phyloP scores from a whole-genome alignment of 2,113 vertebrate genomes.

The Oncorhynchus mykiss region DNA sequence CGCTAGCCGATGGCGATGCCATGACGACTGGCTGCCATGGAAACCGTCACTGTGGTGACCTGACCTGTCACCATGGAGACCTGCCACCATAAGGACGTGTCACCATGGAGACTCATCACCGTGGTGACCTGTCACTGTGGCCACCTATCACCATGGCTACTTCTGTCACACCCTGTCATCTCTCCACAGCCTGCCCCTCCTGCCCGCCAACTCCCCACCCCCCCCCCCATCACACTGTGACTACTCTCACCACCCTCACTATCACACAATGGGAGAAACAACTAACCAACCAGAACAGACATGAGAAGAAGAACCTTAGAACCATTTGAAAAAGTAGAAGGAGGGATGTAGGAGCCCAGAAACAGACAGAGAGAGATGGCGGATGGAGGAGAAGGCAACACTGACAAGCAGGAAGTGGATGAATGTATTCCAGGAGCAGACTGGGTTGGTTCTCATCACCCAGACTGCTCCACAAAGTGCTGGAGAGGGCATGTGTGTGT shows the following conservation, averaged over 20 bases:
- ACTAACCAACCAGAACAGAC: neutral
- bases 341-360: constrained; percentile 31
- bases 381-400: constrained; percentile 48
- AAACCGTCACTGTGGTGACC: constrained; percentile 9
- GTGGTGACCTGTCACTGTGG: constrained; percentile 21
- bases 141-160: neutral
- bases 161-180: constrained; percentile 33
- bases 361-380: constrained; percentile 20
- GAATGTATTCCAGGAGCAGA: constrained; percentile 57
- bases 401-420: constrained; percentile 51
- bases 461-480: constrained; percentile 34
- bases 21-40: constrained; percentile 42
- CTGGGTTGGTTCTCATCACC: constrained; percentile 11
- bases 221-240: constrained; percentile 63
- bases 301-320: constrained; percentile 3
- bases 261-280: neutral
- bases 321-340: constrained; percentile 25
- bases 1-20: constrained; percentile 42
- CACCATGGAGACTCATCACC: constrained; percentile 39
- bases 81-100: neutral
- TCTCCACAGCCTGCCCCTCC: constrained; percentile 31
- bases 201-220: constrained; percentile 3
- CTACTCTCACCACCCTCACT: constrained; percentile 17
- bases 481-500: constrained; percentile 33
- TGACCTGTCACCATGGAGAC: constrained; percentile 30